Base-by-base conservation (phyloP, 2,797 vertebrate species). In the Botia kubotai region DNA sequence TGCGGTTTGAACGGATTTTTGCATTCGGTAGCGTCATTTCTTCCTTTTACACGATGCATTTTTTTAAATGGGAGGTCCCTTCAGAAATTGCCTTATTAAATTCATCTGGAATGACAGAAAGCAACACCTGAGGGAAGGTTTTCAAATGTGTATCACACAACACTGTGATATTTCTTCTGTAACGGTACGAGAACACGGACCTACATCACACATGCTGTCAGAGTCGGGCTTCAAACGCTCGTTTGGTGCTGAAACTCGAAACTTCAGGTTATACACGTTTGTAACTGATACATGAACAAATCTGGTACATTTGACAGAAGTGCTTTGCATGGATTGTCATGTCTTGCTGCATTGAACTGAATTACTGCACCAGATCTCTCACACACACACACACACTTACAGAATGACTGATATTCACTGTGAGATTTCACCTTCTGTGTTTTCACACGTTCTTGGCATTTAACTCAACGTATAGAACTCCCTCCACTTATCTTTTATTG, bases 61-160 rank as follows among this genome's bases (percentile, higher is more conserved):
- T 72, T 80, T 72, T 65, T 73, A 23, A 48, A 74, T 79, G 90
- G 91, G 91, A 91, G 90, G 88, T 91, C 88, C 84, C 65, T 86
- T 92, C 88, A 87, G 91, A 92, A 90, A 75, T 74, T 85, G 90
- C 92, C 92, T 93, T 92, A 91, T 87, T 88, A 89, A 57, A 87
- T 87, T 29, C 85, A 84, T 91, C 88, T 87, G 89, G 87, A 55
- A 86, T 26, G 83, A 82, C 80, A 57, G 76, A 87, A 65, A 62
- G 76, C 84, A 72, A 29, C 19, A 77, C 75, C 80, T 13, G 80
- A n/a, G 65, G 14, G 85, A 77, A 52, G 78, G 70, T 19, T 65
- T 84, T 70, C 3, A 77, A 57, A 74, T 74, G 78, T 68, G 58
- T 80, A 78, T 77, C 73, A 71, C 84, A 84, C 65, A 39, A 17